Base-by-base conservation (phyloP, 2,888 invertebrate genomes). In the Homarus gammarus region DNA sequence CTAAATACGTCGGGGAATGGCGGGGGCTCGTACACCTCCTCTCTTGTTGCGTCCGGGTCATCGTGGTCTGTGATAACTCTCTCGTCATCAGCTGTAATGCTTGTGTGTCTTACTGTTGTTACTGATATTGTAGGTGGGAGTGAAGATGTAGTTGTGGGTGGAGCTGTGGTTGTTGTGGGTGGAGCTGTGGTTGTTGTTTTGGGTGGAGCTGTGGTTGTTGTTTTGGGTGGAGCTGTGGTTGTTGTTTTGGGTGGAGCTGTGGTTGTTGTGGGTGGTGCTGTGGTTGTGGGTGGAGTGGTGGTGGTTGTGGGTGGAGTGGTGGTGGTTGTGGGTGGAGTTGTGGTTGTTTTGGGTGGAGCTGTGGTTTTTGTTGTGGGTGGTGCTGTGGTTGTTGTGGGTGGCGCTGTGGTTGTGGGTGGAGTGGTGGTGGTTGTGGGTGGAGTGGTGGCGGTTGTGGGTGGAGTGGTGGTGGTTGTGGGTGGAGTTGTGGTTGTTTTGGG, bases 1-100 rank as follows among this genome's bases (percentile, higher is more conserved):
- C 27, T 84, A 38, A 91, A 91, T 1, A 91, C 78, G 36, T 91
- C 89, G 2, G 91, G 91, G 56, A 91, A 91, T n/a, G 85, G 90
- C 3, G 90, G 90, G 8, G 90, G 86, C 6, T 77, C 70, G 40
- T 81, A 89, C 12, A 75, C 73, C 15, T 81, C 88, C 73, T 61
- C 79, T n/a, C 33, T 33, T 36, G 68, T 83, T 22, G 12, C 44
- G 18, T 68, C 68, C 5, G 56, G 70, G 22, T 79, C 79, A 15
- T 49, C 72, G n/a, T n/a, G n/a, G n/a, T n/a, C n/a, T n/a, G n/a
- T n/a, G n/a, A n/a, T n/a, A n/a, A n/a, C n/a, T n/a, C n/a, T n/a
- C n/a, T n/a, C 33, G 15, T 51, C 36, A 5, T 18, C 8, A 18
- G 8, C 38, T 22, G 1, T 33, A 36, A 10, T 51, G 79, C 36